These are phyloP conservation scores for Diachasma alloeum DNA, from an alignment of 1,140 invertebrate species.

Conservation along the genomic window DNA sequence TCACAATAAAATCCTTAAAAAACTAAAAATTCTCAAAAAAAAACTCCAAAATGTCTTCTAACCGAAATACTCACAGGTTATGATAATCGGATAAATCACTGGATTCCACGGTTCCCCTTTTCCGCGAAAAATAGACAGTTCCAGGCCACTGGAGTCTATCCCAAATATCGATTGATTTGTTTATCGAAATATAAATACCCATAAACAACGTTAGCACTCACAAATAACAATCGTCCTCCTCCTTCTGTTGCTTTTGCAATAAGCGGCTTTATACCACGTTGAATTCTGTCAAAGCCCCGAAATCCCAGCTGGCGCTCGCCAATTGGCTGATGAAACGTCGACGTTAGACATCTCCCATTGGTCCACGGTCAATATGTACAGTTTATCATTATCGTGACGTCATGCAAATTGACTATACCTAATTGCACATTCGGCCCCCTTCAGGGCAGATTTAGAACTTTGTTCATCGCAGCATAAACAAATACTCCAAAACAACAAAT, in stretches of 20 bases:
- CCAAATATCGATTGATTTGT: neutral
- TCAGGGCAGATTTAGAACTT: no score
- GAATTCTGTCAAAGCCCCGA: constrained; percentile 58
- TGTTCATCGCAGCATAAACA: no score
- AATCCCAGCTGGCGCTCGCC: constrained; percentile 57
- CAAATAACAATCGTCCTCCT: constrained; percentile 16
- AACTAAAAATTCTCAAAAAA: no score
- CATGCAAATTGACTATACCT: neutral
- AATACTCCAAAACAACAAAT: no score
- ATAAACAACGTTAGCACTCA: constrained; percentile 9
- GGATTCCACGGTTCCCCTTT: no score
- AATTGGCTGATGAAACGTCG: constrained; percentile 45
- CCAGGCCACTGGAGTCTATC: neutral
- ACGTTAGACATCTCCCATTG: constrained; percentile 20
- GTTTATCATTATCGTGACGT: neutral
- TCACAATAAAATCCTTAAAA: no score
- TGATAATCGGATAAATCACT: no score
- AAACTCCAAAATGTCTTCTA: no score
- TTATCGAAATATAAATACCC: neutral
- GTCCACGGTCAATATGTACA: neutral
- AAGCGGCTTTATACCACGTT: constrained; percentile 58
- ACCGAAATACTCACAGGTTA: no score
- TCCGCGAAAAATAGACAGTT: neutral
- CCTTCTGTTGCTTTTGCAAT: neutral
- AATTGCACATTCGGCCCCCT: no score